These are phyloP conservation scores for Agrenia bidenticulata DNA, from an alignment of 2,888 invertebrate genomes.

Conservation along the genomic window DNA sequence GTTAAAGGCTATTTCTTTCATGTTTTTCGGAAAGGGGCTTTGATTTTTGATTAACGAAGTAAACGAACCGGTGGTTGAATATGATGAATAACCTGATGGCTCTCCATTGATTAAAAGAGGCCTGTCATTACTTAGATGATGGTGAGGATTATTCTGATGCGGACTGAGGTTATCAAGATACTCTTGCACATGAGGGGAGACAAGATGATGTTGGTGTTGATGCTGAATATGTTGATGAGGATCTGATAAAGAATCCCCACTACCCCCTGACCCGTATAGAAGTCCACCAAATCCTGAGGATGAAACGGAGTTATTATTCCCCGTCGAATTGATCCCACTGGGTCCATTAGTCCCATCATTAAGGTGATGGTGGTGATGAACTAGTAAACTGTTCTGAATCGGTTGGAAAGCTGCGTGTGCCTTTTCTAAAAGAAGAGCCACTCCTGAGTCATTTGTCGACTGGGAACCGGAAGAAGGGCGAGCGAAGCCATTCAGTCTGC, in stretches of 20 bases:
- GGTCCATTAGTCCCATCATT: not conserved
- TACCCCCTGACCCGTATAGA: not conserved
- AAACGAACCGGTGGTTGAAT: constrained; percentile 5
- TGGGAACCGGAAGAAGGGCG: constrained; percentile 53
- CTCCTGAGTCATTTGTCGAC: constrained; percentile 54
- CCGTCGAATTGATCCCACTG: not conserved
- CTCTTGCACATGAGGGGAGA: constrained; percentile 52
- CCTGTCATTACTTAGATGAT: constrained; percentile 9
- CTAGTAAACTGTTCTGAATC: not conserved
- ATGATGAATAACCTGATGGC: constrained; percentile 22
- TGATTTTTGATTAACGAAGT: constrained; percentile 8
- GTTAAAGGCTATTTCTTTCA: not conserved
- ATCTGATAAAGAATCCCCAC: constrained; percentile 3
- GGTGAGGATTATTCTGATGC: constrained; percentile 29
- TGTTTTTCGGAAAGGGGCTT: not conserved
- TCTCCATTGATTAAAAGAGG: constrained; percentile 20
- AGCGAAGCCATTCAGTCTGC: constrained; percentile 33
- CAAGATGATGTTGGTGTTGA: constrained; percentile 48
- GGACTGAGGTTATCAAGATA: constrained; percentile 51
- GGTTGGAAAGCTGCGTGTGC: constrained; percentile 31
- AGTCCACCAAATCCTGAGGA: constrained; percentile 6
- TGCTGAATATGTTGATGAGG: constrained; percentile 24
- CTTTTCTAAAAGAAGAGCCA: constrained; percentile 53
- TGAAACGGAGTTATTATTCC: not conserved
- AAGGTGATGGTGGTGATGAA: constrained; percentile 19